These are phyloP conservation scores for Diaprepes abbreviatus DNA, from an alignment of 2,888 invertebrate species.

Conservation along the genomic window DNA sequence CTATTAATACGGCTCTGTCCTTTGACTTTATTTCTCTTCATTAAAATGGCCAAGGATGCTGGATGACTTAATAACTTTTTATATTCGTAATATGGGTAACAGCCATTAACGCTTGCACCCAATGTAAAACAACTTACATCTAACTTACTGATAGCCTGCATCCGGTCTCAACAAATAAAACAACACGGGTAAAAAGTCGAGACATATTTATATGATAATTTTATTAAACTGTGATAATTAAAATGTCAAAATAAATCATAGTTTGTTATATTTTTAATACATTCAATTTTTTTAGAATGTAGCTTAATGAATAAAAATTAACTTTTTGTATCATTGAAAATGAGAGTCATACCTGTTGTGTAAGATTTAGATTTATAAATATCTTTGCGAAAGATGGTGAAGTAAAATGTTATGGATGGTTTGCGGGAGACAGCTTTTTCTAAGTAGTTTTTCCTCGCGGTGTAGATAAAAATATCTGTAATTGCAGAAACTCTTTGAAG, in stretches of 20 bases:
- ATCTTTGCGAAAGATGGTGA: no score
- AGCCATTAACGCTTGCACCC: conserved; percentile 1
- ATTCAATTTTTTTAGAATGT: not conserved
- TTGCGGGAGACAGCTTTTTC: no score
- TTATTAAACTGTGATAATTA: not conserved
- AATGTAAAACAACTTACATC: conserved; percentile 16
- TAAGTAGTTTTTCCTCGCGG: no score
- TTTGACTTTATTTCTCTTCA: not conserved
- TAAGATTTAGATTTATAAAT: no score
- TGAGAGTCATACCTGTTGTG: no score
- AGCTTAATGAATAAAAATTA: no score
- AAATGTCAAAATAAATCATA: conserved; percentile 8
- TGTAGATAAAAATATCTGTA: no score
- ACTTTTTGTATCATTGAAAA: no score
- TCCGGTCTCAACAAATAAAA: conserved; percentile 16
- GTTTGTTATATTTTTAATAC: not conserved
- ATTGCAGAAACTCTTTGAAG: no score
- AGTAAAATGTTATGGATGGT: no score
- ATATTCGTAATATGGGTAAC: conserved; percentile 11
- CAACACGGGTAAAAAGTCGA: not conserved
- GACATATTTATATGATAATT: not conserved
- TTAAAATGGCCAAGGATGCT: conserved; percentile 7
- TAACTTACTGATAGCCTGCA: conserved; percentile 22
- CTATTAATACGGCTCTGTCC: not conserved
- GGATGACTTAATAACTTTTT: conserved; percentile 19